Conservation (phyloP, 1,140 invertebrate species). For the Trypoxylus dichotomus region DNA sequence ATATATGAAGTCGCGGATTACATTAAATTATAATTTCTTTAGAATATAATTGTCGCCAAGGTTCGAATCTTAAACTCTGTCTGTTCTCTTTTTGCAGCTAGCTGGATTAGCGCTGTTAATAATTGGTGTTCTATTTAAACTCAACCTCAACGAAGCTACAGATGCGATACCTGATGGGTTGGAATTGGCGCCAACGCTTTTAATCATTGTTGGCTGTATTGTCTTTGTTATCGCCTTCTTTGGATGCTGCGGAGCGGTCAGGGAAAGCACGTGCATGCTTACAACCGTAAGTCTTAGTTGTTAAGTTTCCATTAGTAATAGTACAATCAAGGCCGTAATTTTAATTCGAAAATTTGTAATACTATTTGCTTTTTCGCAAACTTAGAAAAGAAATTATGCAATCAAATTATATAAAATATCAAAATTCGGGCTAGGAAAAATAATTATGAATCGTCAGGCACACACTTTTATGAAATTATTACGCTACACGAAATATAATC, state of each 20-base stretch:
- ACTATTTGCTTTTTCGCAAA: too few relatives aligned
- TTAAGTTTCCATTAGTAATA: too few relatives aligned
- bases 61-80: background rate
- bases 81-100: conserved; percentile 43
- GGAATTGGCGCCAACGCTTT: conserved; percentile 65
- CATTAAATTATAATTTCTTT: too few relatives aligned
- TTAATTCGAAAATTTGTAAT: too few relatives aligned
- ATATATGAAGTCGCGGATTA: too few relatives aligned
- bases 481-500: too few relatives aligned
- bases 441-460: too few relatives aligned
- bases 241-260: conserved; percentile 82
- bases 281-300: conserved; percentile 61
- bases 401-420: too few relatives aligned
- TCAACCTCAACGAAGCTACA: conserved; percentile 43
- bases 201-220: conserved; percentile 76
- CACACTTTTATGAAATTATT: too few relatives aligned
- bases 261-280: conserved; percentile 79
- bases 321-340: too few relatives aligned
- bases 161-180: conserved; percentile 43
- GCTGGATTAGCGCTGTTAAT: conserved; percentile 48
- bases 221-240: conserved; percentile 81
- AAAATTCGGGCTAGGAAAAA: too few relatives aligned
- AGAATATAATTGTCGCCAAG: background rate
- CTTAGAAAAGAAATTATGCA: too few relatives aligned
- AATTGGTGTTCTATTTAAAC: conserved; percentile 49